These are phyloP conservation scores for Styela clava DNA, from an alignment of 23 tunicate genomes.

Conservation along the genomic window DNA sequence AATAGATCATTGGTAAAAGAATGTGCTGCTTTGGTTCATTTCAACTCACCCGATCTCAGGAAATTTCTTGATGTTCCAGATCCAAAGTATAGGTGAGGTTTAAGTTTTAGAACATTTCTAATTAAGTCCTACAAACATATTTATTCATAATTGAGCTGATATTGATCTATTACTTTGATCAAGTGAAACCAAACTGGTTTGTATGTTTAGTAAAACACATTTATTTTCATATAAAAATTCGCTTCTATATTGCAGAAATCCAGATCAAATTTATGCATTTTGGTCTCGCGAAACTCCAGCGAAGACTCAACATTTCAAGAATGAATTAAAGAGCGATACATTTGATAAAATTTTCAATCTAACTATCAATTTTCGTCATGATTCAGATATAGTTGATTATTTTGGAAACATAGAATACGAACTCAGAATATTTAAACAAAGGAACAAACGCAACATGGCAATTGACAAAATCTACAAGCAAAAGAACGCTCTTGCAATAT, in stretches of 20 bases:
- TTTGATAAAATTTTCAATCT: constrained; percentile 15
- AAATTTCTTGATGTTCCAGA: constrained; percentile 43
- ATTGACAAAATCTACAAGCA: neutral
- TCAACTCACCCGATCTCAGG: constrained; percentile 37
- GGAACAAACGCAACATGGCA: neutral
- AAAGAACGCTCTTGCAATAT: constrained; percentile 34
- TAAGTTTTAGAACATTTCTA: no score
- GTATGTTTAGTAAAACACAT: no score
- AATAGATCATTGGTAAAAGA: constrained; percentile 33
- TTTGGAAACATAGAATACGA: constrained; percentile 8
- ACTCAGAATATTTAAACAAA: neutral
- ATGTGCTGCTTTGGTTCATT: constrained; percentile 47
- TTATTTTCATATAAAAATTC: no score
- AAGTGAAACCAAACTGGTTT: no score
- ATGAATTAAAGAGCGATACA: neutral
- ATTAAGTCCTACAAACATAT: no score
- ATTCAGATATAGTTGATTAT: constrained; percentile 34
- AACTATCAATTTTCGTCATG: constrained; percentile 18
- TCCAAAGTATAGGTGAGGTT: constrained; percentile 42
- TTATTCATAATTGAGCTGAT: no score
- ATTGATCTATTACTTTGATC: no score
- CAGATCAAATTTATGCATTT: constrained; percentile 9
- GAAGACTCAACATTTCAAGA: neutral
- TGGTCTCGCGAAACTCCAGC: constrained; percentile 19
- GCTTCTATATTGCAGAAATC: constrained; percentile 21